Evolutionary conservation across 2,888 invertebrate genomes (phyloP).

Genomic region (Abrostola tripartita): DNA sequence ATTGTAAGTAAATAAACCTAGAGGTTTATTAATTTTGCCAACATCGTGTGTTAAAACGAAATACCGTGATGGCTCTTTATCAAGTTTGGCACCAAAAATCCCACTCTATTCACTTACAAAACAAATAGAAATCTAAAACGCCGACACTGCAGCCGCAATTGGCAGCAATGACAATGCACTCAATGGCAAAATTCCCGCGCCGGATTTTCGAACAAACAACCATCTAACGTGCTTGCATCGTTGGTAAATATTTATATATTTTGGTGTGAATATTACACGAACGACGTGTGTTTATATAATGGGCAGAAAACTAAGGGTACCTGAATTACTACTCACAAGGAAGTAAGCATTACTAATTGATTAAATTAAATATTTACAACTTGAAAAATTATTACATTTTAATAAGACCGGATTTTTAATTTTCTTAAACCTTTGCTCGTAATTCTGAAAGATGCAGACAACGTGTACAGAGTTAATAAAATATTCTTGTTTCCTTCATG

Average conservation of each 20-base stretch:
- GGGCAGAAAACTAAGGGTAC: too few species aligned
- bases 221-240: conserved; percentile 17
- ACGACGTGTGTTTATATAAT: neutral
- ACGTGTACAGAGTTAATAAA: conserved; percentile 6
- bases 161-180: conserved; percentile 48
- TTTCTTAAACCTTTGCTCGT: too few species aligned
- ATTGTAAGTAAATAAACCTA: too few species aligned
- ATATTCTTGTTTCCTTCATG: neutral
- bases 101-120: conserved; percentile 8
- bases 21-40: neutral
- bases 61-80: neutral
- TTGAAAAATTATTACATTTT: too few species aligned
- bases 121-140: conserved; percentile 37
- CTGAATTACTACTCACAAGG: too few species aligned
- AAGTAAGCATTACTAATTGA: too few species aligned
- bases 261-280: neutral
- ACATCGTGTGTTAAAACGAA: neutral
- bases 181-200: conserved; percentile 24
- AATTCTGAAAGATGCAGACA: too few species aligned
- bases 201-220: conserved; percentile 32
- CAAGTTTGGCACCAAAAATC: conserved; percentile 9
- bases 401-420: too few species aligned
- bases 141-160: conserved; percentile 27
- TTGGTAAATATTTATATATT: conserved; percentile 4
- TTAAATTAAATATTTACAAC: too few species aligned